Percentiles rank a stretch among this genome's conserved stretches.
Evolutionary conservation across 2,888 invertebrate genomes (phyloP).

Genomic region (Tolmerus cingulatus): DNA sequence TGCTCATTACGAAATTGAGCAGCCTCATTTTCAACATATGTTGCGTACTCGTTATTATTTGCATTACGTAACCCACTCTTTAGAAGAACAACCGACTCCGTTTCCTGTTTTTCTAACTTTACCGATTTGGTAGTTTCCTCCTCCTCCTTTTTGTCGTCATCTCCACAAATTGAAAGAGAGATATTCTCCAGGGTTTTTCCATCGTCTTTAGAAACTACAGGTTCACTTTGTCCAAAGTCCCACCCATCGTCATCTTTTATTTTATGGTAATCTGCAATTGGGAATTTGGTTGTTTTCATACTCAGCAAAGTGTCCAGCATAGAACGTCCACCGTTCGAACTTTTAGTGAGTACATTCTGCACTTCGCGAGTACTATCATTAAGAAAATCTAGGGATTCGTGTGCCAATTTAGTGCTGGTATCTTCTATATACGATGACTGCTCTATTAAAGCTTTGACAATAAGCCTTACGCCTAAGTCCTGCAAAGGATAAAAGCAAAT

Average conservation of each 20-base stretch:
- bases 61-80: background rate
- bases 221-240: background rate
- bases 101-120: background rate
- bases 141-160: background rate
- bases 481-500: conserved; percentile 50
- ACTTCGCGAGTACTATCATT: background rate
- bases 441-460: conserved; percentile 77
- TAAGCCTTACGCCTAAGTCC: conserved; percentile 72
- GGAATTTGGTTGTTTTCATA: conserved; percentile 14
- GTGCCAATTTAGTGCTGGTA: background rate
- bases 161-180: background rate
- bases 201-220: background rate
- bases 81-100: background rate
- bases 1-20: conserved; percentile 49
- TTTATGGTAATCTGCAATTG: background rate
- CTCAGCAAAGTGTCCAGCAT: conserved; percentile 46
- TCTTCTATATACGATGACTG: conserved; percentile 66
- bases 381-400: background rate
- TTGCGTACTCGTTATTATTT: conserved; percentile 15
- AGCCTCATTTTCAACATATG: conserved; percentile 47
- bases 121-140: background rate
- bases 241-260: background rate
- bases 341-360: background rate
- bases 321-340: conserved; percentile 40
- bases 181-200: background rate